Base-by-base conservation (phyloP, 2,113 vertebrate species). In the Pyrgilauda ruficollis region DNA sequence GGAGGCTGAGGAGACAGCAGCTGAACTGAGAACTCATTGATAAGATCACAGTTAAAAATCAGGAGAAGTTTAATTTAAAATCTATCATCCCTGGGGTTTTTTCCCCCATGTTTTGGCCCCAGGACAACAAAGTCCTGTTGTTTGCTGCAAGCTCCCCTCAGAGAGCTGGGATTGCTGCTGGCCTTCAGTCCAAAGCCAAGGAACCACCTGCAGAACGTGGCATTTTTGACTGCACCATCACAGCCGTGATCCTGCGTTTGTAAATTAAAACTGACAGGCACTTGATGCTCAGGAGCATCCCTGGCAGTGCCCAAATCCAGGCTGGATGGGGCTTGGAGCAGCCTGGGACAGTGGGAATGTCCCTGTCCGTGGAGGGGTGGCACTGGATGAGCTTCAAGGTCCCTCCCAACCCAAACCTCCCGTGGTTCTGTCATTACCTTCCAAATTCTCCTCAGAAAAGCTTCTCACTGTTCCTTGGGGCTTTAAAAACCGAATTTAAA, bases 41-140 rank as follows among this genome's bases (percentile, higher is more conserved):
- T 16, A 47, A 74, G 35, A 21, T 22, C n/a, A 69, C 50, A 41
- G 26, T 75, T 74, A 26, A 49, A 92, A 56, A 22, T 43, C 12
- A 27, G n/a, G 30, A 55, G 53, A 84, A 88, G 62, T 35, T 87
- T 91, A 10, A 86, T 89, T 93, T 85, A 33, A 87, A 84, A 91
- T n/a, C 82, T 72, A 68, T 70, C 17, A 4, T 10, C 41, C 28
- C 10, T 49, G 49, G 6, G 56, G 23, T 4, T 47, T 53, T 46
- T 21, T 53, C 31, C n/a, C 49, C 53, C n/a, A 13, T 46, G 6
- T 39, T 86, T 80, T 55, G 41, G 50, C 58, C 44, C 20, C 37
- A 56, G 68, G 28, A 22, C 4, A 18, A 10, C 64, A 50, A 49
- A 43, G 19, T 33, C 24, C 28, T 55, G 9, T 7, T 62, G 8